Base-by-base conservation (phyloP, 2,888 invertebrate genomes). In the Callimorpha dominula region DNA sequence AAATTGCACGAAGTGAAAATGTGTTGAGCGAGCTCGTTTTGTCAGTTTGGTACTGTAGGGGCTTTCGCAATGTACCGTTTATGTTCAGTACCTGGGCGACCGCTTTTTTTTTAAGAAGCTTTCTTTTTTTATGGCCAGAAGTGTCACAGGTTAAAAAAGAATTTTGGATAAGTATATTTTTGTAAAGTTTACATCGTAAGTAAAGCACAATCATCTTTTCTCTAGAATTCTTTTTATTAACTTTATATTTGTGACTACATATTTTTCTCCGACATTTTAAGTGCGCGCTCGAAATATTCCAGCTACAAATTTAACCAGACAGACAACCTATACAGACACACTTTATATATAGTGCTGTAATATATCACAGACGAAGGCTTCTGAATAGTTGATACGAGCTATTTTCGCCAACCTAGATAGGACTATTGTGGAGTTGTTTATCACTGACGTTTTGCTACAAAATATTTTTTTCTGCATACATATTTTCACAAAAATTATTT, bases 251-350 rank as follows among this genome's bases (percentile, higher is more conserved):
- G 11, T 40, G 31, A 40, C 31, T 40, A 50, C 6, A 65, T 64
- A 46, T 70, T 64, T 69, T 64, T 65, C 54, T 42, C 52, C 12
- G 70, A 46, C 46, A 65, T 49, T 52, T 69, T 62, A n/a, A 63
- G 57, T 60, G 65, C 52, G 52, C 1, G 49, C 60, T 65, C 46
- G 20, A 64, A 70, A 42, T 43, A 43, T 65, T 64, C 57, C 20
- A 65, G 46, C 70, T 60, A n/a, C 60, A 71, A 60, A 60, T 71
- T 71, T 71, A 31, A 71, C 54, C 49, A n/a, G 71, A 12, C 60
- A 66, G 65, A 66, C 71, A 64, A 46, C 17, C 31, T 9, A 8
- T 50, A 40, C 20, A 57, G 49, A 5, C 43, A n/a, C 17, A 31
- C 17, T 49, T 46, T 50, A 50, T 40, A 65, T 57, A 60, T 15